Conservation (phyloP, 2,888 invertebrate genomes). For the Idaea biselata region DNA sequence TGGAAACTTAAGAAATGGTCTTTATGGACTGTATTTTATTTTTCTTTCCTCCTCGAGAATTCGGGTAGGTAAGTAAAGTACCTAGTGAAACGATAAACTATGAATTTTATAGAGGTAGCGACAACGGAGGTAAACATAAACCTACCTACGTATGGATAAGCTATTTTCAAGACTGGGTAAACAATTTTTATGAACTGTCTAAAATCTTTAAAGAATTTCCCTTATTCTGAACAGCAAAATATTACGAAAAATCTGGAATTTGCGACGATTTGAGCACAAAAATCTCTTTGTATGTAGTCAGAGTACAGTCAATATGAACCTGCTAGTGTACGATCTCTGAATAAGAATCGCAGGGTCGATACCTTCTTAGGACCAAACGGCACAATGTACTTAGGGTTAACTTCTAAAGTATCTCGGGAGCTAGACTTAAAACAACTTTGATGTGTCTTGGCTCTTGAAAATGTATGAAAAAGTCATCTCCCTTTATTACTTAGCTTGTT, state of each 20-base stretch:
- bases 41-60: not conserved
- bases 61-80: not conserved
- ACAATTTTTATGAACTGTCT: conserved; percentile 12
- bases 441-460: conserved; percentile 5
- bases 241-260: not conserved
- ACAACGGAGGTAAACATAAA: not conserved
- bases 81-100: not conserved
- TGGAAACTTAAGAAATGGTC: conserved; percentile 21
- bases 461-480: not conserved
- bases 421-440: not conserved
- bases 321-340: conserved; percentile 11
- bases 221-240: not conserved
- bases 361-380: conserved; percentile 12
- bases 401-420: not conserved
- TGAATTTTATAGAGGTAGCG: not conserved
- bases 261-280: not conserved
- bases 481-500: not conserved
- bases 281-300: conserved; percentile 9
- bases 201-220: not conserved
- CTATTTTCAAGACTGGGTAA: conserved; percentile 12
- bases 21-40: conserved; percentile 20
- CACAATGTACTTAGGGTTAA: conserved; percentile 8
- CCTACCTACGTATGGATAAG: conserved; percentile 9
- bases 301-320: not conserved
- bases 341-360: conserved; percentile 17